Base-by-base conservation (phyloP, 2,888 invertebrate genomes). In the Morpho helenor region DNA sequence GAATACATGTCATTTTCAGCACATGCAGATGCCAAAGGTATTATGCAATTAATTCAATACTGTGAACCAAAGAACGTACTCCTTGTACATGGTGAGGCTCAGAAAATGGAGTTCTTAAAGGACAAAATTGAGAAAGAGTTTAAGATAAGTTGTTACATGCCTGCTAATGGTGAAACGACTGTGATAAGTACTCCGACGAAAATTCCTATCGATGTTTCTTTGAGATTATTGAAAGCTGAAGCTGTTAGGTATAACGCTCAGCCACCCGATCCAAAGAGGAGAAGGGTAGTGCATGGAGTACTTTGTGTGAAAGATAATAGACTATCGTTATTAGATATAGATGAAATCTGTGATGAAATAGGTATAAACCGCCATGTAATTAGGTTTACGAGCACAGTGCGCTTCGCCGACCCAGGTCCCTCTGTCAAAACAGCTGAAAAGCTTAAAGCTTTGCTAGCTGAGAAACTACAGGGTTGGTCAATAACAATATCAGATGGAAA, bases 1-100 rank as follows among this genome's bases (percentile, higher is more conserved):
- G 96, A 99, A 82, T 99, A 99, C 84, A 98, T 99, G 98, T 99
- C 99, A 22, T 99, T 99, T 84, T 98, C 98, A 61, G 99, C 99
- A 0, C 99, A 99, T 80, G 99, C 99, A 0, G 99, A 99, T 90
- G 99, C 99, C 4, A 99, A 99, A 91, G 98, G 99, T 43, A 97
- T 99, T 47, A 99, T 99, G 98, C 99, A 99, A 83, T 91, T 99
- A 43, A 99, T 99, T 70, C 96, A 98, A 68, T 98, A 99, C 77
- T 99, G 99, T 82, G 97, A 99, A 79, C 99, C 99, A 0, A 94
- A 95, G 72, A 98, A 99, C 89, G 99, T 99, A 0, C 93, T 99
- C 91, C 90, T 99, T 8, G 99, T 99, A 0, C 99, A 99, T 76
- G 99, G 99, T 0, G 99, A 99, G 87, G 98, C 97, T 2, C 96